These are phyloP conservation scores for Suillia variegata DNA, from an alignment of 2,888 invertebrate species.

Conservation along the genomic window DNA sequence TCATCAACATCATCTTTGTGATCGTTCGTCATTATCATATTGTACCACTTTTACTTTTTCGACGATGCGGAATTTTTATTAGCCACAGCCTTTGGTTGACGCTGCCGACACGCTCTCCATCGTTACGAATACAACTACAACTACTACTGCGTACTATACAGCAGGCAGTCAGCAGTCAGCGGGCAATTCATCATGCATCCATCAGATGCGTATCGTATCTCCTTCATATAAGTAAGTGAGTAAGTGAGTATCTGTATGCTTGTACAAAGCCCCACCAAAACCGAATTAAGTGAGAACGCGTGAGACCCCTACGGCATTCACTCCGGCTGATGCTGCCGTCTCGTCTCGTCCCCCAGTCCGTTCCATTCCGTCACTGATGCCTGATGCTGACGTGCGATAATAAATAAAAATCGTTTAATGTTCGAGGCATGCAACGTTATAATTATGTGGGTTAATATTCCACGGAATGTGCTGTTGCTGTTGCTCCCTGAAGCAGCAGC, in stretches of 20 bases:
- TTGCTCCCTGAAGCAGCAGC: not conserved
- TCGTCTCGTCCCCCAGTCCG: not conserved
- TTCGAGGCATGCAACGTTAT: not conserved
- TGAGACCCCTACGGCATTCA: not conserved
- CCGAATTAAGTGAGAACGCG: not conserved
- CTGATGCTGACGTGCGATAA: conserved; percentile 2
- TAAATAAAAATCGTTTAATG: not conserved
- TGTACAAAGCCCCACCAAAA: not conserved
- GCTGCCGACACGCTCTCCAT: not conserved
- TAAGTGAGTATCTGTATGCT: not conserved
- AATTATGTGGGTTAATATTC: conserved; percentile 4
- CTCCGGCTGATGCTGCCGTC: not conserved
- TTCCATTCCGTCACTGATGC: not conserved
- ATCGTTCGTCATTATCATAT: no score
- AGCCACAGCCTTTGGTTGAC: not conserved
- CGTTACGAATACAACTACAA: not conserved
- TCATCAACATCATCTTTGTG: no score
- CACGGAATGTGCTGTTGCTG: not conserved
- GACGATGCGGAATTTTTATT: conserved; percentile 1
- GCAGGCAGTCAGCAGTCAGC: no score
- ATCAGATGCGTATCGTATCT: conserved; percentile 5
- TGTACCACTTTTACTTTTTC: conserved; percentile 7
- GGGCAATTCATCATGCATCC: conserved; percentile 3
- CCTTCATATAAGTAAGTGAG: no score
- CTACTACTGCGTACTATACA: not conserved